Percentiles rank a stretch among this genome's conserved stretches.
Conservation (phyloP, 1,140 invertebrate genomes). For the Hylaeus volcanicus region DNA sequence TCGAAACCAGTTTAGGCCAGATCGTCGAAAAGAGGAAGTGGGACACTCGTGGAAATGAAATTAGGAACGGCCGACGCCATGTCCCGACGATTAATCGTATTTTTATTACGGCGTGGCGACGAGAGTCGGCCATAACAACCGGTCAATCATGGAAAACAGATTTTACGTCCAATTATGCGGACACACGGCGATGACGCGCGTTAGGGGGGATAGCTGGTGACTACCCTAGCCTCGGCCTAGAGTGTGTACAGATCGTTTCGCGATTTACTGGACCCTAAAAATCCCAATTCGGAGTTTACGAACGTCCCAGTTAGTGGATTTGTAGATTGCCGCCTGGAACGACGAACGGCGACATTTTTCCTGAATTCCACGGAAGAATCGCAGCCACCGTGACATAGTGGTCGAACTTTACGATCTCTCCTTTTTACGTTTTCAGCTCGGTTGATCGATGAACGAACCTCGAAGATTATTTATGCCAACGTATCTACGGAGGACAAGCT, state of each 20-base stretch:
- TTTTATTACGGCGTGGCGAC: constrained; percentile 41
- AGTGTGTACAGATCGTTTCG: constrained; percentile 41
- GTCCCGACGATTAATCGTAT: constrained; percentile 41
- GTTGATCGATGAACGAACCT: constrained; percentile 3
- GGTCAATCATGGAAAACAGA: constrained; percentile 63
- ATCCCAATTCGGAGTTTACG: constrained; percentile 59
- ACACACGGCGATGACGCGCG: background rate
- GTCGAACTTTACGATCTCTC: constrained; percentile 38
- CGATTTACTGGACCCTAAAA: constrained; percentile 59
- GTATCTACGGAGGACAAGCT: too few relatives aligned
- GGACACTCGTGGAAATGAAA: background rate
- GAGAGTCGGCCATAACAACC: constrained; percentile 33
- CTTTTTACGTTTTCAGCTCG: constrained; percentile 15
- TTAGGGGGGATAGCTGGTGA: background rate
- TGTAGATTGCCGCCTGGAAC: constrained; percentile 22
- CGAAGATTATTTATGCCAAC: background rate
- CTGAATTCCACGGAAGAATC: constrained; percentile 29
- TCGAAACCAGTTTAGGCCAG: constrained; percentile 1
- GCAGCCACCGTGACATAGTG: constrained; percentile 29
- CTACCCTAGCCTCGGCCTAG: constrained; percentile 2
- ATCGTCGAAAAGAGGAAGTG: background rate
- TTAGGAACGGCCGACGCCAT: constrained; percentile 34
- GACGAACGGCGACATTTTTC: constrained; percentile 28
- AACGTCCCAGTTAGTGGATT: constrained; percentile 36
- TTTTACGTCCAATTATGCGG: constrained; percentile 63